Evolutionary conservation across 1,140 invertebrate species (phyloP).

Genomic region (Stenopsyche tienmushanensis): DNA sequence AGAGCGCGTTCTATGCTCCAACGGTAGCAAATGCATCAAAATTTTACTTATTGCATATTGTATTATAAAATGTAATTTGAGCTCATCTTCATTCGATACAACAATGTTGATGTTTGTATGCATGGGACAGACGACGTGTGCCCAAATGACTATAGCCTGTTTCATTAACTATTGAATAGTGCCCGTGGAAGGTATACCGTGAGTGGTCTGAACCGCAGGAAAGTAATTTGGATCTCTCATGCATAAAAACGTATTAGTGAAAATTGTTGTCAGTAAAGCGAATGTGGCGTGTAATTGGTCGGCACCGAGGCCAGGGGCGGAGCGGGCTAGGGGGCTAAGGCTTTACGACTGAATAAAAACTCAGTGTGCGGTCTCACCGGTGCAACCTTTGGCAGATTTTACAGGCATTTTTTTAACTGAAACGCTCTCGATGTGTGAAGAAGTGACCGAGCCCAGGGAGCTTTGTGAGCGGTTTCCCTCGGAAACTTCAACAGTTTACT

Average conservation of each 20-base stretch:
- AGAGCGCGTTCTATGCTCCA: no score
- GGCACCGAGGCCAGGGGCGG: no score
- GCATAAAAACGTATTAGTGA: conserved; percentile 42
- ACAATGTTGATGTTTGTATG: no score
- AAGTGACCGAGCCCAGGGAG: background rate
- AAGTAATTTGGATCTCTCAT: conserved; percentile 38
- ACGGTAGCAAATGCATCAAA: no score
- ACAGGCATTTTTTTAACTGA: background rate
- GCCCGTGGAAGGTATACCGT: background rate
- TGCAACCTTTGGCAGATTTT: conserved; percentile 1
- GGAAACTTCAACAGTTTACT: no score
- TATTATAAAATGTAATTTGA: no score
- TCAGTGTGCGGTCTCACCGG: background rate
- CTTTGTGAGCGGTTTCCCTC: no score
- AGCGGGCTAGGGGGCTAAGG: no score
- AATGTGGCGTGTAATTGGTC: conserved; percentile 37
- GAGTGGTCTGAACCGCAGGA: conserved; percentile 21
- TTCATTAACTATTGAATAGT: conserved; percentile 5
- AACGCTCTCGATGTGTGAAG: background rate
- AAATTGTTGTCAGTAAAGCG: conserved; percentile 38
- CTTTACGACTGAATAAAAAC: conserved; percentile 32
- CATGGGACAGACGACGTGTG: no score
- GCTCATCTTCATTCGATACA: no score
- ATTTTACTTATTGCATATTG: no score
- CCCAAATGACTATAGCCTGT: no score